Base-by-base conservation (phyloP, 2,113 vertebrate species). In the Gasterosteus nipponicus region DNA sequence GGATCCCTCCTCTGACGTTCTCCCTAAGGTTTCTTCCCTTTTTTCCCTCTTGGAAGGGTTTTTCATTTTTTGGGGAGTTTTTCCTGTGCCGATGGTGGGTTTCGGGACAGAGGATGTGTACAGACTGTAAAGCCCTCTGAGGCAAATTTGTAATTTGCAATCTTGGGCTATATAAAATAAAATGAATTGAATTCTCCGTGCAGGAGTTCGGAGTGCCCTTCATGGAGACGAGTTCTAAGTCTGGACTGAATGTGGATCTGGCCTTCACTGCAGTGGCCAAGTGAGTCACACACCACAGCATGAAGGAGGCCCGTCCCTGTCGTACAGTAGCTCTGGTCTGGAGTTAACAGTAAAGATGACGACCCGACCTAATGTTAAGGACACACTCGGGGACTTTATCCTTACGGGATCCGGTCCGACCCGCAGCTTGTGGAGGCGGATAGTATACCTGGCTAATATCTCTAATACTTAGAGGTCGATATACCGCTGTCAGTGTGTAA, bases 181-280 rank as follows among this genome's bases (percentile, higher is more conserved):
- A 26, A 26, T 26, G 22, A 26, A 26, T 26, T 26, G 22, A 26
- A 26, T 26, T 26, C 22, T 84, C 16, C 75, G 12, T 84, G 22
- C 91, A 99, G 97, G 97, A 98, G 73, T 99, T 96, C 0, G 96
- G 96, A 0, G 95, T 99, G 59, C 97, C 98, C 63, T 99, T 97
- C 79, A 97, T 99, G 97, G 98, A 99, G 93, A 99, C 97, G 58
- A 99, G 98, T 0, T 97, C 97, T 54, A 98, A 95, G 90, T 96
- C 93, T 0, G 97, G 98, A 73, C 93, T 98, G 85, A 99, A 99
- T 0, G 97, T 99, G 49, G 97, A 99, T 53, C 80, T 99, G 86
- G 96, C 97, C 0, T 99, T 99, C 93, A 97, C 90, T 22, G 98
- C 96, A 61, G 96, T 96, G 0, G 97, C 97, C 64, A 99, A 97